Base-by-base conservation (phyloP, 2,797 vertebrate genomes). In the Apogon hyalosoma region DNA sequence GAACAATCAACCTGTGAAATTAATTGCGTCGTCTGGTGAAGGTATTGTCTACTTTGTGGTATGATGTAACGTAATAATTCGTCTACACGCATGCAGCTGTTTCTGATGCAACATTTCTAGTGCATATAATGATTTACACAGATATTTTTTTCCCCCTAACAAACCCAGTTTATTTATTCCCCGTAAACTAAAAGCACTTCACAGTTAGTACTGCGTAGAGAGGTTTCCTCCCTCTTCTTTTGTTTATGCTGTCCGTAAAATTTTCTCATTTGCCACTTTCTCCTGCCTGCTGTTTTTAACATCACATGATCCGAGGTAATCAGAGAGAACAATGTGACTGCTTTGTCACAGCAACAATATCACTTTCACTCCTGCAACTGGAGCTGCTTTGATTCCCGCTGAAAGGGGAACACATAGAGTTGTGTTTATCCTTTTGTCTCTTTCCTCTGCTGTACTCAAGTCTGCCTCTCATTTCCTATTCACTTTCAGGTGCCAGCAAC, bases 311-410 rank as follows among this genome's bases (percentile, higher is more conserved):
- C 48, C 47, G n/a, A 75, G 79, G 69, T 88, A 89, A 91, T 91
- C 87, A 87, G 75, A 84, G 74, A 75, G 54, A 87, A 86, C 79
- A 87, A 68, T 84, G 76, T 60, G 75, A 77, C 74, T 85, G 75
- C 80, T 89, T 90, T 91, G 82, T 90, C 85, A 87, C 76, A 49
- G 72, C 75, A 86, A 85, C 84, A 84, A 49, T 82, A 84, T 90
- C 68, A 76, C 83, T 85, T 88, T 84, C 72, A 65, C 83, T 77
- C 56, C 58, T 48, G 77, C 56, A 81, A 79, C 77, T 53, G 63
- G 73, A 84, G 71, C 72, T 47, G 53, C 84, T 93, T 90, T 91
- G 85, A 87, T 90, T 86, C 81, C 57, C 14, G 58, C 85, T 85
- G 79, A 83, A 88, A 86, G 66, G 68, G 70, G 76, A 79, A 83